Conservation (phyloP, 92 coral and sea anemone species). For the Hydrozoanthus gracilis region DNA sequence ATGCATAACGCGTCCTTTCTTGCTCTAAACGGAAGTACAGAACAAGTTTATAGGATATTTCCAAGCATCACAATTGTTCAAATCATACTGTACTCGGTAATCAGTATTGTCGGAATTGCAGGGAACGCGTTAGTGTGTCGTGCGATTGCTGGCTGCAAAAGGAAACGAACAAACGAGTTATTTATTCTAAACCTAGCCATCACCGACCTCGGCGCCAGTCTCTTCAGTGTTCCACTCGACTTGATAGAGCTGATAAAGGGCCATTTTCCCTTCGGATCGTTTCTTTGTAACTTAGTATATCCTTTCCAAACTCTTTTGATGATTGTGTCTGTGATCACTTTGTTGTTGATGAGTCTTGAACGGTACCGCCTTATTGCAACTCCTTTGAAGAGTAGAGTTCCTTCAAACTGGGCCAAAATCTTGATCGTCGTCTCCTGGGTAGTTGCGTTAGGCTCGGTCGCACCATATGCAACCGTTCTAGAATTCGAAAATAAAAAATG, state of each 20-base stretch:
- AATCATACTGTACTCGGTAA: conserved; percentile 48
- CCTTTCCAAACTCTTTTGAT: conserved; percentile 77
- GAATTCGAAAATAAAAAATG: conserved; percentile 51
- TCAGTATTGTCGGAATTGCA: conserved; percentile 52
- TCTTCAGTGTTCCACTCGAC: conserved; percentile 70
- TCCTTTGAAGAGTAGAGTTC: conserved; percentile 67
- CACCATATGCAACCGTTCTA: conserved; percentile 71
- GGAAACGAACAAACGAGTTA: conserved; percentile 59
- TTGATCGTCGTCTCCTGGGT: conserved; percentile 70
- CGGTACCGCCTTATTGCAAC: conserved; percentile 74
- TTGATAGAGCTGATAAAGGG: conserved; percentile 61
- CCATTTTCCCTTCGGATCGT: conserved; percentile 59
- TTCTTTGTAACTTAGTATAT: conserved; percentile 70
- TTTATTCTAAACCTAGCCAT: conserved; percentile 72
- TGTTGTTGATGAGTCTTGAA: conserved; percentile 66
- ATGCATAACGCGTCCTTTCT: not conserved
- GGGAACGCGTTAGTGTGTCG: conserved; percentile 68
- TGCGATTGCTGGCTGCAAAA: conserved; percentile 51
- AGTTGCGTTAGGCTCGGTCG: conserved; percentile 55
- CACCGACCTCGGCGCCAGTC: conserved; percentile 73
- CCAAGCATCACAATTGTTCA: conserved; percentile 42
- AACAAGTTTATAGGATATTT: not conserved
- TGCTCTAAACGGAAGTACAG: not conserved
- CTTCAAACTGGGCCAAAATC: conserved; percentile 42
- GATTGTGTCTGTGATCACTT: conserved; percentile 73